Evolutionary conservation across 2,888 invertebrate species (phyloP).

Genomic region (Mycalesis mineus): DNA sequence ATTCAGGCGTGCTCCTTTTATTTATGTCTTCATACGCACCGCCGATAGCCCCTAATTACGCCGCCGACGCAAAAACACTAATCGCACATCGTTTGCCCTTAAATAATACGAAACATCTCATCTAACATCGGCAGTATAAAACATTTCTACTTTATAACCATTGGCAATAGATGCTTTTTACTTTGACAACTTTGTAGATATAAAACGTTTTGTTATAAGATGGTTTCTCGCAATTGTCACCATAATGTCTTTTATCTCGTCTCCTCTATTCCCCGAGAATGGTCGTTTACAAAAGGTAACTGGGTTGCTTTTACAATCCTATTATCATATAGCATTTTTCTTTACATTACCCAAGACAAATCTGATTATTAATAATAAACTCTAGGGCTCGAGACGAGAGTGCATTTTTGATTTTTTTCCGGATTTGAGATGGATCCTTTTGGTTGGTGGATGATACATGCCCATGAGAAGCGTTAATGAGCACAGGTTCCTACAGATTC

Average conservation of each 20-base stretch:
- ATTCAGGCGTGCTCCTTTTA: constrained; percentile 67
- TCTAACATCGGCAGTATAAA: neutral
- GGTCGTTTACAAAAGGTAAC: constrained; percentile 25
- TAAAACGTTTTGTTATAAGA: constrained; percentile 23
- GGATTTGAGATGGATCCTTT: constrained; percentile 39
- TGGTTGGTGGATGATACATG: constrained; percentile 35
- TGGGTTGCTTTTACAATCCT: constrained; percentile 23
- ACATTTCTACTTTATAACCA: constrained; percentile 2
- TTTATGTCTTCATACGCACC: constrained; percentile 77
- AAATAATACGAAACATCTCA: constrained; percentile 16
- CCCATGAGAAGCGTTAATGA: constrained; percentile 71
- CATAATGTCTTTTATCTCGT: constrained; percentile 26
- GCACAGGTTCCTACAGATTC: constrained; percentile 67
- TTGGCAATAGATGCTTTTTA: neutral
- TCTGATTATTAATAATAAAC: neutral
- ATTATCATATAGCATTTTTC: constrained; percentile 23
- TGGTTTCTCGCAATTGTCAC: constrained; percentile 30
- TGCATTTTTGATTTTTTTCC: constrained; percentile 21
- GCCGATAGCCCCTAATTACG: constrained; percentile 77
- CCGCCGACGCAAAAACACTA: constrained; percentile 71
- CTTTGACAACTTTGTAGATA: neutral
- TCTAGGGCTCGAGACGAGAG: constrained; percentile 13
- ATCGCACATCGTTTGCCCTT: constrained; percentile 59
- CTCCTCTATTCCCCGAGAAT: constrained; percentile 28
- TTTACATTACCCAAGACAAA: neutral